Base-by-base conservation (phyloP, 64 coral and sea anemone species). In the Exaiptasia diaphana region DNA sequence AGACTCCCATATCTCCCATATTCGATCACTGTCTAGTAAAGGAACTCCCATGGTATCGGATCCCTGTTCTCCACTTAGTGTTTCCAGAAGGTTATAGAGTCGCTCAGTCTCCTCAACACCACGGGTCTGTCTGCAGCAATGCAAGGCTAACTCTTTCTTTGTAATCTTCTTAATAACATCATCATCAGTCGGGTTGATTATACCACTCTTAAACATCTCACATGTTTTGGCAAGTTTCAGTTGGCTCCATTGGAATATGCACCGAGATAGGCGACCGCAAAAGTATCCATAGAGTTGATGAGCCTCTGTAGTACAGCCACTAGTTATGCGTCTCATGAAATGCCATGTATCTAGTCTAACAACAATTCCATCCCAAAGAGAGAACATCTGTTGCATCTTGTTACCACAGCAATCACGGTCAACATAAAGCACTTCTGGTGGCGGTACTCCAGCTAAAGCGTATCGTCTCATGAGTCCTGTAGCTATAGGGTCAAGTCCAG, bases 201-300 rank as follows among this genome's bases (percentile, higher is more conserved):
- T 52, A 12, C 49, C 69, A n/a, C n/a, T n/a, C n/a, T n/a, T n/a
- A n/a, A n/a, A n/a, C n/a, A n/a, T n/a, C n/a, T n/a, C n/a, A n/a
- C 25, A 4, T 64, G 20, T 35, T 18, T 75, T 75, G 10, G 33
- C 79, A 9, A 38, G 12, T 23, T 70, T 41, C 20, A 75, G 40
- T 0, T 20, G 48, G 28, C 48, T 52, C 88, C 88, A 91, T 45
- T 91, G 35, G 15, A 91, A 85, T 31, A 91, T 91, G 63, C 72
- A 77, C 13, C 60, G 58, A 0, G 88, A 91, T 28, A 91, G 58
- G 58, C 65, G 41, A 13, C 23, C 50, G 70, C 75, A 58, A 56
- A 86, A 86, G 39, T 53, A 35, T 22, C 17, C 22, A 46, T 86
- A 75, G 44, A 86, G 74, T 18, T 57, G 58, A 87, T 87, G 85